phyloP scores from a whole-genome alignment of 2,888 invertebrate species.

The Bimastos eiseni region DNA sequence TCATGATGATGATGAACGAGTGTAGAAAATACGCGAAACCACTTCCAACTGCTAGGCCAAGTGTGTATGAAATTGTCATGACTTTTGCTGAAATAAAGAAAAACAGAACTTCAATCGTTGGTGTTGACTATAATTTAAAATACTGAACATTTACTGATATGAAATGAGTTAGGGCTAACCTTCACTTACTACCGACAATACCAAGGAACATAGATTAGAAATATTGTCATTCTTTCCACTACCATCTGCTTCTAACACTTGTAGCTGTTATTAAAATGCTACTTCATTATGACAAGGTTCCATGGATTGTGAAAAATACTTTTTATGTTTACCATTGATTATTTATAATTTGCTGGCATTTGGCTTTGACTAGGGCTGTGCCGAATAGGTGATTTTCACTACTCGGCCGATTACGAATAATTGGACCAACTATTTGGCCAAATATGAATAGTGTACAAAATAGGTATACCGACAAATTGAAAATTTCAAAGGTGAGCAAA shows the following conservation, averaged over 20 bases:
- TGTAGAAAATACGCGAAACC: slow-evolving; percentile 79
- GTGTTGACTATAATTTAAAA: background rate
- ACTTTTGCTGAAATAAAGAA: slow-evolving; percentile 75
- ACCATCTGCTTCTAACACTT: background rate
- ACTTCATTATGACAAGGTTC: background rate
- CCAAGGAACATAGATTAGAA: background rate
- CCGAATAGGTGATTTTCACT: too few relatives aligned
- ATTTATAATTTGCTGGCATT: too few relatives aligned
- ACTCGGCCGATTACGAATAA: too few relatives aligned
- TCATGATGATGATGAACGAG: slow-evolving; percentile 39
- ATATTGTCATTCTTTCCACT: background rate
- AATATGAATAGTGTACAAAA: too few relatives aligned
- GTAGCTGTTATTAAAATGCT: background rate
- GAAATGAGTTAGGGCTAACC: background rate
- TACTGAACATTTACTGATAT: background rate
- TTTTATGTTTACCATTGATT: background rate
- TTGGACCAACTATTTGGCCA: too few relatives aligned
- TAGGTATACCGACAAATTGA: too few relatives aligned
- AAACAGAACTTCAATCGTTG: background rate
- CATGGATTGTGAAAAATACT: background rate
- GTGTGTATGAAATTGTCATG: slow-evolving; percentile 88
- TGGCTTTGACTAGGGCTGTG: too few relatives aligned
- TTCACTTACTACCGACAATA: background rate
- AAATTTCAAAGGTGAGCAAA: too few relatives aligned
- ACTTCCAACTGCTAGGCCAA: slow-evolving; percentile 82